Evolutionary conservation across 2,113 vertebrate genomes (phyloP), one percentile per base, ranked within the genome.

Genomic region (Petroica traversi): DNA sequence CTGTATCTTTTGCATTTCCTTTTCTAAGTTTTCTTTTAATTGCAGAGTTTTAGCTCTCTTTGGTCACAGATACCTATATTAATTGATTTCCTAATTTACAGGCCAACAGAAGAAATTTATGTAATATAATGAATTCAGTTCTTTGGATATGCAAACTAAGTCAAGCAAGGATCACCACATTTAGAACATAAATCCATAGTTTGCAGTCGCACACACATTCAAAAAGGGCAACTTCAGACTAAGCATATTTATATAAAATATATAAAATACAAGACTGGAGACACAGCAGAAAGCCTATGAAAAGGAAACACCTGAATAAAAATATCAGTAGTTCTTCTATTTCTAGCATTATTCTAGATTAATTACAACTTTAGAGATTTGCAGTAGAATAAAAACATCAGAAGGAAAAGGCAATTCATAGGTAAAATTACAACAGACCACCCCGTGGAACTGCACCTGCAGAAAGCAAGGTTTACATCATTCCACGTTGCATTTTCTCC

Each of bases 361-460:
- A 46, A 61, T 51, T 61, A 77, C 49, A 93, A 66, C 23, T 59
- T 11, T 51, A 64, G 73, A 85, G 40, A 85, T 24, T 77, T 3
- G 11, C 4, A 81, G 33, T 28, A 78, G 26, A 77, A 49, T 77
- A 69, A 69, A 87, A 59, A 74, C 45, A 69, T 33, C 17, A 51
- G 25, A 59, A 46, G 18, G 9, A 41, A 85, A 64, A 69, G 9
- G 20, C 55, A 73, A 45, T 41, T 68, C 25, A 45, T 24, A n/a
- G 4, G 29, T n/a, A 88, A 77, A 85, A 85, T 51, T 64, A 61
- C 8, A 74, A 61, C 25, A 59, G 68, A 67, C 18, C 7, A 51
- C 8, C 9, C 34, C 0, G 0, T 18, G 34, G 48, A 68, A 84
- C 9, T 1, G 1, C 34, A 73, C 12, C 28, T 36, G 34, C 3